Evolutionary conservation across 2,113 vertebrate genomes (phyloP).

Genomic region (Prolemur simus): DNA sequence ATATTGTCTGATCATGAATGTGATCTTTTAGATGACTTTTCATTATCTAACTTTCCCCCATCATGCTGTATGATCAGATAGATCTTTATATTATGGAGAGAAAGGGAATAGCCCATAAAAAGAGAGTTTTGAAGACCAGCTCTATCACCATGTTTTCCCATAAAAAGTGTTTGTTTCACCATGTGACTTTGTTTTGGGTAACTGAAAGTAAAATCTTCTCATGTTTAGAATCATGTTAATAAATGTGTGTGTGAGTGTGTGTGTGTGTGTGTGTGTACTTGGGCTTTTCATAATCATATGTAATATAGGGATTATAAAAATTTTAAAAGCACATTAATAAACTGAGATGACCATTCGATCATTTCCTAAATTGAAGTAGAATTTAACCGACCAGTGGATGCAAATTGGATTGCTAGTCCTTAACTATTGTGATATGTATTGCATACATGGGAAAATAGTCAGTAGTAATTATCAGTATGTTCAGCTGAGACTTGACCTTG

Average conservation of each 20-base stretch:
- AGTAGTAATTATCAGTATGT: neutral
- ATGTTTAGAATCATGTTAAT: neutral
- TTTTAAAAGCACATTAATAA: neutral
- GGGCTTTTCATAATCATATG: neutral
- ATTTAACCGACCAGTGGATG: neutral
- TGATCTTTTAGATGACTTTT: slow-evolving; percentile 29
- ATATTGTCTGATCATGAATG: neutral
- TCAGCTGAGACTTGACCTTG: neutral
- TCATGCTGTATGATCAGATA: neutral
- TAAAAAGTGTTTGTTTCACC: neutral
- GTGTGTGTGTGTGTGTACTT: neutral
- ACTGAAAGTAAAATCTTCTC: neutral
- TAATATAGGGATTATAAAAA: neutral
- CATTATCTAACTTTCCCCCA: neutral
- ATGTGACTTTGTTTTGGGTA: neutral
- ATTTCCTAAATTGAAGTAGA: neutral
- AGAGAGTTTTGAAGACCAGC: neutral
- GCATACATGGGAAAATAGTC: neutral
- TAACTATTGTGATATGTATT: neutral
- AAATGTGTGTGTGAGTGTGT: neutral
- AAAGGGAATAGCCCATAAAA: neutral
- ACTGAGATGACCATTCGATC: neutral
- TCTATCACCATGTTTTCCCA: neutral
- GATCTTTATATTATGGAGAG: neutral
- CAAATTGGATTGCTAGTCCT: neutral